Base-by-base conservation (phyloP, 1,140 invertebrate genomes). In the Cydia pomonella region DNA sequence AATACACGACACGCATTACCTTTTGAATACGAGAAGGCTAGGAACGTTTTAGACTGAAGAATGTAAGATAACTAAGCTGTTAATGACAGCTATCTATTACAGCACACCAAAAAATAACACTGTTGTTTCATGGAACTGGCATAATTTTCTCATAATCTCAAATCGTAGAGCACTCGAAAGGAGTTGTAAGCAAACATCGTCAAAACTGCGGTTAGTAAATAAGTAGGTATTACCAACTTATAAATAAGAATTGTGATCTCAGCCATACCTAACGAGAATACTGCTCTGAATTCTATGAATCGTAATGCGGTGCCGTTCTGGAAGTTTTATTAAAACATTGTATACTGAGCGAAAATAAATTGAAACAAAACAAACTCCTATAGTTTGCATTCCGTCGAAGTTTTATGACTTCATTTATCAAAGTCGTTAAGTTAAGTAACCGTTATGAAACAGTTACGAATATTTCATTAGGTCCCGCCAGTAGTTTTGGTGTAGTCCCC, bases 61-160 rank as follows among this genome's bases (percentile, higher is more conserved):
- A 33, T 33, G 27, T 29, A 66, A 66, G 63, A 33, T 33, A 21
- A 38, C 29, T 41, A 69, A 27, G 64, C 33, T 38, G 64, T 69
- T 69, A 69, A 69, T 69, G 64, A 41, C 33, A 69, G 64, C 64
- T 38, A 69, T 69, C 64, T 69, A 69, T 69, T 69, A 33, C 33
- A 69, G 64, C 18, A 69, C 64, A 33, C 27, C 64, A 38, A 69
- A 66, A 69, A 69, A 38, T 18, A 69, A 66, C 27, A 69, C 64
- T 33, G 64, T 69, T 69, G 27, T 41, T 69, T 69, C 29, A 69
- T 21, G n/a, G n/a, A 69, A 6, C 33, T 41, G 7, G 64, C 64
- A 69, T 69, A 69, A 69, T 69, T 69, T 69, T 69, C 29, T 69
- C 29, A 69, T 69, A 69, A 69, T 18, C 27, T 69, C 16, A 13